phyloP scores from a whole-genome alignment of 2,888 invertebrate genomes.

The Gari tellinella region DNA sequence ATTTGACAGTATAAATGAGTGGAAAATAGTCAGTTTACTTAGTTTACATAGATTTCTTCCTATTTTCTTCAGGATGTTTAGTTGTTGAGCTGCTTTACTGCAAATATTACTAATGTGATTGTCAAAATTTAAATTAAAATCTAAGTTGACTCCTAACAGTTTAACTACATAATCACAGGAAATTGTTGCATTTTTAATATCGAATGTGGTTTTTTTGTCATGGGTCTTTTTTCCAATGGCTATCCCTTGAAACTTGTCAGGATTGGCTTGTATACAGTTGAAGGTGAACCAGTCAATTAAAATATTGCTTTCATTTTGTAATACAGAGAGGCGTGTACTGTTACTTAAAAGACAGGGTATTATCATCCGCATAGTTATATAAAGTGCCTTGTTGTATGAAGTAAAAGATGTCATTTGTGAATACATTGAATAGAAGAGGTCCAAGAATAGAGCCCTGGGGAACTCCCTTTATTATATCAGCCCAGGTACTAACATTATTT shows the following conservation, averaged over 20 bases:
- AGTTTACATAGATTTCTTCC: no score
- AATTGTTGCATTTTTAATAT: slow-evolving; percentile 17
- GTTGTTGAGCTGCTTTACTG: slow-evolving; percentile 2
- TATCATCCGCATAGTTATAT: slow-evolving; percentile 43
- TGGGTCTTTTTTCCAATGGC: slow-evolving; percentile 31
- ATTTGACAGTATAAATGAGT: no score
- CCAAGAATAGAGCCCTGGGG: slow-evolving; percentile 27
- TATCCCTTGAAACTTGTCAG: slow-evolving; percentile 31
- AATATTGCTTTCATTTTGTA: slow-evolving; percentile 20
- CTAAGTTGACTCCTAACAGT: slow-evolving; percentile 23
- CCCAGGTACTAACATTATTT: slow-evolving; percentile 20
- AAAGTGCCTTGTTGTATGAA: neutral
- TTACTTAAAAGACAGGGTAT: slow-evolving; percentile 13
- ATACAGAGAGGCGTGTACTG: neutral
- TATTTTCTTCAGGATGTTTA: no score
- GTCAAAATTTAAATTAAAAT: slow-evolving; percentile 35
- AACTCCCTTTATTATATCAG: slow-evolving; percentile 24
- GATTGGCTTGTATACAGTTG: slow-evolving; percentile 31
- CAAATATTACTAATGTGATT: slow-evolving; percentile 26
- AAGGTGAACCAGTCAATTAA: slow-evolving; percentile 33
- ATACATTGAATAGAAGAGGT: slow-evolving; percentile 19
- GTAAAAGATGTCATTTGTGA: no score
- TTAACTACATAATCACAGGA: slow-evolving; percentile 25
- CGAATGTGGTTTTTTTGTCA: slow-evolving; percentile 19
- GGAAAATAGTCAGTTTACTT: no score